A percentile compares a stretch with the other conserved stretches of the same genome.
Conservation (phyloP, 2,113 vertebrate genomes). For the Peromyscus leucopus region DNA sequence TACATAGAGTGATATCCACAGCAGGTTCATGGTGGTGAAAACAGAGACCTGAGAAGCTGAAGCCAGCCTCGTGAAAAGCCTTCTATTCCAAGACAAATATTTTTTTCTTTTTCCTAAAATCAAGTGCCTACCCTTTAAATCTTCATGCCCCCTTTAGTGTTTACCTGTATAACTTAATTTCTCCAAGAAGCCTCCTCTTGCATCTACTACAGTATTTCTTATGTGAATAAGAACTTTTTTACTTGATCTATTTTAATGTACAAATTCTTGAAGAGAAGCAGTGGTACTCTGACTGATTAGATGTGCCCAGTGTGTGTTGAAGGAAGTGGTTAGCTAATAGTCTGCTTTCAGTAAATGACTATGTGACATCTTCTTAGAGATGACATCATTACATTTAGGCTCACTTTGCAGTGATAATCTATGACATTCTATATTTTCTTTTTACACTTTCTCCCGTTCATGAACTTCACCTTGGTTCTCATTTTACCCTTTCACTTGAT, state of each 20-base stretch:
- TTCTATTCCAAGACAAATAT: conserved; percentile 30
- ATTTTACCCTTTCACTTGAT: conserved; percentile 22
- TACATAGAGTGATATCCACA: too few species aligned
- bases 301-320: not conserved
- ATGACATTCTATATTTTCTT: conserved; percentile 24
- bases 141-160: not conserved
- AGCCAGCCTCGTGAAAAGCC: not conserved
- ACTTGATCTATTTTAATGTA: not conserved
- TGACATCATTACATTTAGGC: not conserved
- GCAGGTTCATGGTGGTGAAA: not conserved
- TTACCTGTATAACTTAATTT: not conserved
- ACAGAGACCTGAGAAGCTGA: conserved; percentile 27
- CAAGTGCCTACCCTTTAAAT: conserved; percentile 21
- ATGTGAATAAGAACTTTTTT: conserved; percentile 29
- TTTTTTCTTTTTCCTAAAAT: conserved; percentile 30
- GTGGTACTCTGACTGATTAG: not conserved
- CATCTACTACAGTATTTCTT: not conserved
- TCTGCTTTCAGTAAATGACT: conserved; percentile 5
- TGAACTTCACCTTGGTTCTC: not conserved
- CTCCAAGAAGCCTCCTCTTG: conserved; percentile 6
- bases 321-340: not conserved
- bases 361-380: not conserved
- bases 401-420: conserved; percentile 2
- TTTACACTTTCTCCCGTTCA: conserved; percentile 12
- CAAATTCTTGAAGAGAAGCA: not conserved